Conservation (phyloP, 2,888 invertebrate genomes). For the Stenodera caucasica region DNA sequence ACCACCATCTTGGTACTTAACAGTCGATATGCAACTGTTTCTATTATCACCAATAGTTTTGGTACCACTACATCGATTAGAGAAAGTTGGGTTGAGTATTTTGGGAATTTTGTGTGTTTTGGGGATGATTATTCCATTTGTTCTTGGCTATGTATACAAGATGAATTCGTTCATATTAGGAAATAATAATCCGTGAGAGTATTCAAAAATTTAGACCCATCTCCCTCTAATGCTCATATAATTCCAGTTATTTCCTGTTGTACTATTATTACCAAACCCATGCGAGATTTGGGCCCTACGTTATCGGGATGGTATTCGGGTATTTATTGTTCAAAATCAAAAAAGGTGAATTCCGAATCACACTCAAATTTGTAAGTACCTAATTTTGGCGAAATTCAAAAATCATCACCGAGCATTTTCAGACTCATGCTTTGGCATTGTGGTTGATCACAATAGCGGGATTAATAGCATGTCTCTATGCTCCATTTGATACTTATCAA, state of each 20-base stretch:
- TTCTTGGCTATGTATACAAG: background rate
- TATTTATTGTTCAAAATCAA: slow-evolving; percentile 2
- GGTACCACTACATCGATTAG: slow-evolving; percentile 8
- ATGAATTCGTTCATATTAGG: background rate
- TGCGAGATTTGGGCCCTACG: slow-evolving; percentile 11
- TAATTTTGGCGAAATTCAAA: too few relatives aligned
- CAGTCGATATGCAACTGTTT: slow-evolving; percentile 15
- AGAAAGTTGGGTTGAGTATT: background rate
- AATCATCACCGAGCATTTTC: too few relatives aligned
- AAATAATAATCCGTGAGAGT: too few relatives aligned
- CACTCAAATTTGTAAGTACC: background rate
- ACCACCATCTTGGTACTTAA: slow-evolving; percentile 7
- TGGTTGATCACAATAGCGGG: slow-evolving; percentile 11
- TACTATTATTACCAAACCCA: slow-evolving; percentile 11
- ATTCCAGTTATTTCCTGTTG: background rate
- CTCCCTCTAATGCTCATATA: too few relatives aligned
- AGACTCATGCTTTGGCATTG: too few relatives aligned
- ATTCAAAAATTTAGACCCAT: too few relatives aligned
- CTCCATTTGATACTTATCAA: background rate
- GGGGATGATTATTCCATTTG: slow-evolving; percentile 8
- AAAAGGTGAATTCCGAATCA: background rate
- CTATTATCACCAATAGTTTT: slow-evolving; percentile 15
- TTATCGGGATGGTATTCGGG: slow-evolving; percentile 11
- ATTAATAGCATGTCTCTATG: slow-evolving; percentile 14
- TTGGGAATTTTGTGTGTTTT: slow-evolving; percentile 2